Evolutionary conservation across 2,888 invertebrate genomes (phyloP).

Genomic region (Ormyrus labotus): DNA sequence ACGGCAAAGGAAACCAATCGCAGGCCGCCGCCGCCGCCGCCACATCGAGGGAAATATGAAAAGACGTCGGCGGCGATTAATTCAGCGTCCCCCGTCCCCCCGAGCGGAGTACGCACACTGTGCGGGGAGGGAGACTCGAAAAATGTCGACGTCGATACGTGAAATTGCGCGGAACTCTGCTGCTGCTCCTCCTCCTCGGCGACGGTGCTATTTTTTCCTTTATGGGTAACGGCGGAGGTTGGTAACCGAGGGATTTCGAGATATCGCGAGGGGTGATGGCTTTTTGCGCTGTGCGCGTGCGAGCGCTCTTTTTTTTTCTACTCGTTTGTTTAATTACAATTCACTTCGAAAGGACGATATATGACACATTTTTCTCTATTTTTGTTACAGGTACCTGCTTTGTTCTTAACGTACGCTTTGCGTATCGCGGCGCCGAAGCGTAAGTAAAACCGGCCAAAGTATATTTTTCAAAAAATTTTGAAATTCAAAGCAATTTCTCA

Average conservation of each 20-base stretch:
- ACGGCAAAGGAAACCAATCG: slow-evolving; percentile 56
- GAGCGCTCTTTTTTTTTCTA: slow-evolving; percentile 11
- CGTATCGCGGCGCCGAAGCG: no score
- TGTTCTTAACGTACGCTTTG: no score
- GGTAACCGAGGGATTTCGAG: slow-evolving; percentile 44
- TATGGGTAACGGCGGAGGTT: slow-evolving; percentile 26
- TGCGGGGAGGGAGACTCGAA: slow-evolving; percentile 23
- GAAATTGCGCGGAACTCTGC: slow-evolving; percentile 54
- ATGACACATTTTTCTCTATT: no score
- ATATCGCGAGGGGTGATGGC: slow-evolving; percentile 14
- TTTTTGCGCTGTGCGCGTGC: not conserved
- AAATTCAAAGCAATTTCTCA: no score
- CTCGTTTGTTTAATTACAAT: slow-evolving; percentile 13
- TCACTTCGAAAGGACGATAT: no score
- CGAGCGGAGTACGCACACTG: not conserved
- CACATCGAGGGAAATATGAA: slow-evolving; percentile 52
- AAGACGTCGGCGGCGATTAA: slow-evolving; percentile 53
- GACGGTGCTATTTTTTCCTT: slow-evolving; percentile 9
- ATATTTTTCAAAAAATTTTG: no score
- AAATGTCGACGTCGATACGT: slow-evolving; percentile 54
- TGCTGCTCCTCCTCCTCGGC: slow-evolving; percentile 5
- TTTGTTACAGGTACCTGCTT: no score
- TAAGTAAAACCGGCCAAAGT: no score
- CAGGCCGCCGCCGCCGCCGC: slow-evolving; percentile 20
- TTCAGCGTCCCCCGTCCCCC: slow-evolving; percentile 27